Evolutionary conservation across 2,888 invertebrate genomes (phyloP).

Genomic region (Chrysolina haemoptera): DNA sequence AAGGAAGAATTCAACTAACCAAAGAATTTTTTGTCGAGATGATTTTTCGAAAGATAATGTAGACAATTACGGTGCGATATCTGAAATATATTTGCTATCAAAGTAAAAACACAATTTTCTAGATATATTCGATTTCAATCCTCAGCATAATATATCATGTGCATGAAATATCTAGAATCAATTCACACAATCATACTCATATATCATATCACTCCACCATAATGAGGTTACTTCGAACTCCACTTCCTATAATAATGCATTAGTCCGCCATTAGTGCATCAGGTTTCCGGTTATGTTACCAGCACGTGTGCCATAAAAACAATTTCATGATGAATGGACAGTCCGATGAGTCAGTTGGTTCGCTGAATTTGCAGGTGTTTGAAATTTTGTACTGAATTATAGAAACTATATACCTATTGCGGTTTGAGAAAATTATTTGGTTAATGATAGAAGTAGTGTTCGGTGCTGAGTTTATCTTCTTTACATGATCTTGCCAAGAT

Average conservation of each 20-base stretch:
- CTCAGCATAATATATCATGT: background rate
- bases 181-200: background rate
- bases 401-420: background rate
- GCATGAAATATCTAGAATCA: background rate
- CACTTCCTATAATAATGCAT: constrained; percentile 14
- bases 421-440: too few species aligned
- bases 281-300: constrained; percentile 2
- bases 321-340: background rate
- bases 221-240: constrained; percentile 15
- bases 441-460: too few species aligned
- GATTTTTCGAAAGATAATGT: too few species aligned
- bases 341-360: background rate
- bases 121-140: too few species aligned
- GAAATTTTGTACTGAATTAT: background rate
- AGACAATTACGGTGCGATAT: too few species aligned
- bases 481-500: too few species aligned
- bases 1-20: too few species aligned
- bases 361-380: constrained; percentile 4
- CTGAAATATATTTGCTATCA: too few species aligned
- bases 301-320: constrained; percentile 13
- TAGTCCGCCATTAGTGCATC: constrained; percentile 16
- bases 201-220: background rate
- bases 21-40: too few species aligned
- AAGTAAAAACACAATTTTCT: background rate
- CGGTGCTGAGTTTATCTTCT: too few species aligned